These are phyloP conservation scores for Montipora sp. DNA, from an alignment of 64 coral and sea anemone species.

Conservation along the genomic window DNA sequence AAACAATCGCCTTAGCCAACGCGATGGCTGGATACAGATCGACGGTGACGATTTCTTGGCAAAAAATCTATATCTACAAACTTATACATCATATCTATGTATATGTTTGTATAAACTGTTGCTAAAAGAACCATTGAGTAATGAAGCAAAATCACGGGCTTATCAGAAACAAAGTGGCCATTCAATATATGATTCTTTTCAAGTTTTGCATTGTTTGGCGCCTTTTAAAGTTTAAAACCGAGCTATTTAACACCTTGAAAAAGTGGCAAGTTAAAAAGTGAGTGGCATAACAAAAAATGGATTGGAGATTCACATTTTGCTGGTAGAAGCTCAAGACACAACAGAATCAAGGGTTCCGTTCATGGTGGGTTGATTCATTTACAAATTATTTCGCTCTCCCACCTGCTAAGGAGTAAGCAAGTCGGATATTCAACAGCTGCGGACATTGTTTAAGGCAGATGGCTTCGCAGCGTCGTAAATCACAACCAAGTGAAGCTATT, in stretches of 20 bases:
- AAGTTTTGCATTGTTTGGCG: constrained; percentile 13
- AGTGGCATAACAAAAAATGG: neutral
- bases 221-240: constrained; percentile 37
- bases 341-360: neutral
- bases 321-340: neutral
- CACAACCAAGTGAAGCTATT: constrained; percentile 17
- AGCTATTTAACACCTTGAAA: neutral
- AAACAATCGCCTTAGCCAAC: neutral
- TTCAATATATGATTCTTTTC: neutral
- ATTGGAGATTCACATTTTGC: neutral
- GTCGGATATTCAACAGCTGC: constrained; percentile 33
- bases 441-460: constrained; percentile 47
- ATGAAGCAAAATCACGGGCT: neutral
- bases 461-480: constrained; percentile 20
- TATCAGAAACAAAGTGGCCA: constrained; percentile 12
- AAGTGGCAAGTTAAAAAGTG: neutral
- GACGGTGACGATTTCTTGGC: neutral
- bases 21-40: neutral
- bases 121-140: too few relatives aligned
- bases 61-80: neutral
- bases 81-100: too few relatives aligned
- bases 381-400: constrained; percentile 8
- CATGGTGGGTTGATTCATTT: constrained; percentile 25
- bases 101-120: too few relatives aligned
- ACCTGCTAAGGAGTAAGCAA: constrained; percentile 16